Base-by-base conservation (phyloP, 2,888 invertebrate species). In the Strigamia crassipes region DNA sequence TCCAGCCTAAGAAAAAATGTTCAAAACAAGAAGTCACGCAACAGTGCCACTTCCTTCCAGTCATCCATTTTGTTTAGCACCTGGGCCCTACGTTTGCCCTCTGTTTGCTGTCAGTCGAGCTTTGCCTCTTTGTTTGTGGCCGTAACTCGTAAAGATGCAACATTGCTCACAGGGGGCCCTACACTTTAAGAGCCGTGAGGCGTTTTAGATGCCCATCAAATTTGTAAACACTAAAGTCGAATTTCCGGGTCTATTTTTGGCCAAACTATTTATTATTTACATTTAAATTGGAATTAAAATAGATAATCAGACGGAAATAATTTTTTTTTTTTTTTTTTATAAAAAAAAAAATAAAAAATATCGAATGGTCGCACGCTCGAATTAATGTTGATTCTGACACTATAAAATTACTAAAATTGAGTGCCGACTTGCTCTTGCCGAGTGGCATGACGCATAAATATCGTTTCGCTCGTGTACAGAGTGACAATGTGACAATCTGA, bases 21-120 rank as follows among this genome's bases (percentile, higher is more conserved):
- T 38, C 31, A 38, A 42, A 51, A 27, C 46, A 42, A 51, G 46
- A 31, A 31, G 80, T 80, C 80, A 80, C 80, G 80, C 80, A 80
- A 80, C 80, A 51, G 51, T 51, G 51, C 46, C 80, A 51, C 31
- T 78, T 73, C 73, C 73, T 73, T n/a, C 27, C 73, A 73, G 18
- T 51, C 80, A 31, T 80, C 42, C 80, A 80, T 80, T 80, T 42
- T 51, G 46, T 51, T 51, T 80, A 21, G 80, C 80, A 80, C 80
- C 80, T 80, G 80, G 79, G 79, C 38, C 21, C 73, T 73, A 73
- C 73, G 27, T 73, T 31, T 73, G 73, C 73, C 31, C 73, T 73
- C 73, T 31, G 73, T 31, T 31, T 31, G 73, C 73, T 73, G 73
- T 73, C 73, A 73, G 73, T 73, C 73, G 79, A 78, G 79, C 79